Evolutionary conservation across 2,113 vertebrate genomes (phyloP), one percentile per base, ranked within the genome.

Genomic region (Tringa solitaria): DNA sequence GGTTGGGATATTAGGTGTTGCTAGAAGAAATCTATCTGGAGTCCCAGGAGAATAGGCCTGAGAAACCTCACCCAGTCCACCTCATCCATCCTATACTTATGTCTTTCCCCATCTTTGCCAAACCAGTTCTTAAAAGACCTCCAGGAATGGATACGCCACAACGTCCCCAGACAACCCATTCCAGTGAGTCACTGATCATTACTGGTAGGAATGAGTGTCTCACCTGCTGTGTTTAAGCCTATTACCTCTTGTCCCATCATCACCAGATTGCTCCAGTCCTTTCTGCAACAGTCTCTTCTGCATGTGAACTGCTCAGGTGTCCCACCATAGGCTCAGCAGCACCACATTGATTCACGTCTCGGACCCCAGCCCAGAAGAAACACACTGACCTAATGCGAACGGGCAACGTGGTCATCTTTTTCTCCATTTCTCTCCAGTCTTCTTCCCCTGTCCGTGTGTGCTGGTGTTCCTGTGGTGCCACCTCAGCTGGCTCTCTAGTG

Each of bases 71-170:
- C 87, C 94, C 95, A 96, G 76, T 65, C 61, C 68, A 86, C 76
- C 51, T 26, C 12, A 56, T 41, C 89, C 75, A 90, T 92, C 94
- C 96, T 96, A 89, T 97, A 97, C 81, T 97, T 97, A 97, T 50
- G 87, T 96, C 87, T 97, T 97, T 87, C 95, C 89, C 70, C 96
- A 97, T 96, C 94, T 91, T 83, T 91, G 89, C 84, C 94, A 85
- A 95, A 96, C 96, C 89, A 73, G 96, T 96, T 96, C 89, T 37
- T 64, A 48, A 82, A 91, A 67, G 93, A 89, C 93, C 94, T 97
- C 96, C 94, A 97, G 91, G 93, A 95, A 95, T 3, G 77, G 96
- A 87, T 96, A 89, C 0, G 13, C 84, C 93, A 89, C 86, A 59
- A 88, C 0, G 3, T 91, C 87, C 94, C 91, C 96, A 97, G 95